Percentiles rank a stretch among this genome's conserved stretches.
phyloP scores from a whole-genome alignment of 2,888 invertebrate genomes.

The Esperia sulphurella region DNA sequence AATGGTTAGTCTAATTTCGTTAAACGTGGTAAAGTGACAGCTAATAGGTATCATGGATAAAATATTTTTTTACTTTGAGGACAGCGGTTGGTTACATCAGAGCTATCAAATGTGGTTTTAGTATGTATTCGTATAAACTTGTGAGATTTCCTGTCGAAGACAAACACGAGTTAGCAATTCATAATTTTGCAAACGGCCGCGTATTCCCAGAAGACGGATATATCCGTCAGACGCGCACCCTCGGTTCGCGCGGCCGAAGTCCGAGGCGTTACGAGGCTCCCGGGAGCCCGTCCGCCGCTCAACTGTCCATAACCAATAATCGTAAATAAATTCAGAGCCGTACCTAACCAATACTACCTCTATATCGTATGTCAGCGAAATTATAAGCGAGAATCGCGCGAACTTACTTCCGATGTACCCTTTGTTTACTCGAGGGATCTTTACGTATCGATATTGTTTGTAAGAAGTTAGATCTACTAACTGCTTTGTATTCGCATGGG shows the following conservation, averaged over 20 bases:
- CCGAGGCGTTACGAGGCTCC: slow-evolving; percentile 73
- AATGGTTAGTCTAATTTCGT: too few species aligned
- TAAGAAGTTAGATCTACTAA: background rate
- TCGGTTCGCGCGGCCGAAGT: slow-evolving; percentile 49
- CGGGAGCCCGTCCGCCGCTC: slow-evolving; percentile 62
- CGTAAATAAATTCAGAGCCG: slow-evolving; percentile 68
- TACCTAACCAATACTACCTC: slow-evolving; percentile 26
- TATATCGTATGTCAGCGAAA: slow-evolving; percentile 23
- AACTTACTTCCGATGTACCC: slow-evolving; percentile 15
- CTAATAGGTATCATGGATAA: too few species aligned
- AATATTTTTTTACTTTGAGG: too few species aligned
- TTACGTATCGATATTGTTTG: background rate
- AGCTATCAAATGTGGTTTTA: too few species aligned
- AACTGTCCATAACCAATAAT: slow-evolving; percentile 77
- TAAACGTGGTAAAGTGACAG: too few species aligned
- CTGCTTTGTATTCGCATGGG: background rate
- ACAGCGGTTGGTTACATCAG: too few species aligned
- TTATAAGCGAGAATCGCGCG: slow-evolving; percentile 28
- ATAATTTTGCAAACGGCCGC: slow-evolving; percentile 59
- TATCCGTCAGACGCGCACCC: slow-evolving; percentile 68
- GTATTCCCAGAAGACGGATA: slow-evolving; percentile 70
- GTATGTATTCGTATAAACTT: too few species aligned
- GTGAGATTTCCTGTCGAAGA: background rate
- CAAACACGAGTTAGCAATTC: slow-evolving; percentile 39
- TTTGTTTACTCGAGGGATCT: slow-evolving; percentile 17